Evolutionary conservation across 2,888 invertebrate species (phyloP).

Genomic region (Eupithecia tripunctaria): DNA sequence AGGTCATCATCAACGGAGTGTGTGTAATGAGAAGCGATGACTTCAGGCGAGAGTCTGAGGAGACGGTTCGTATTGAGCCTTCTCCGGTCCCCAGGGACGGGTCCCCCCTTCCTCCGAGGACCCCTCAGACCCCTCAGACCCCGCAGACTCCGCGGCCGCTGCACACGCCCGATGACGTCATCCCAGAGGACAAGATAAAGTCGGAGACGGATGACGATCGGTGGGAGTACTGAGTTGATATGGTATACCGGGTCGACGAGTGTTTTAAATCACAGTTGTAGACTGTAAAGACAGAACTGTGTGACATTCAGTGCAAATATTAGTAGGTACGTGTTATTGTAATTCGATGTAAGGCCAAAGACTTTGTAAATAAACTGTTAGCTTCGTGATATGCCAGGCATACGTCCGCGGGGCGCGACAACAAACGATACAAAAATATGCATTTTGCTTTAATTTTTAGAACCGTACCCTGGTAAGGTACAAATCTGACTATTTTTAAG

Average conservation of each 20-base stretch:
- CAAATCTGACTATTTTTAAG: conserved; percentile 78
- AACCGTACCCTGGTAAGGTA: conserved; percentile 75
- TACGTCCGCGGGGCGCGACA: conserved; percentile 56
- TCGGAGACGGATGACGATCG: conserved; percentile 86
- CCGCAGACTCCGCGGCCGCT: conserved; percentile 54
- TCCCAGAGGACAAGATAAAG: conserved; percentile 82
- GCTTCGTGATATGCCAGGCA: conserved; percentile 61
- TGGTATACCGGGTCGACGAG: conserved; percentile 56
- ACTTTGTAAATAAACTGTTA: conserved; percentile 75
- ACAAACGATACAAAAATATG: conserved; percentile 80
- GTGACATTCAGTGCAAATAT: conserved; percentile 65
- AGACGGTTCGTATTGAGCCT: conserved; percentile 86
- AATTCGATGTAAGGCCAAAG: conserved; percentile 81
- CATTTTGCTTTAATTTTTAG: conserved; percentile 81
- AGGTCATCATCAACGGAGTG: conserved; percentile 96
- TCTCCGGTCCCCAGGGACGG: conserved; percentile 86
- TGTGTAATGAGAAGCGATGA: conserved; percentile 95
- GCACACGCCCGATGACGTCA: conserved; percentile 63
- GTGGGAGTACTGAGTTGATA: conserved; percentile 83
- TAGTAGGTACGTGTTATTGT: conserved; percentile 61
- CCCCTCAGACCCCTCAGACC: conserved; percentile 54
- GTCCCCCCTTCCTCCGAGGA: conserved; percentile 62
- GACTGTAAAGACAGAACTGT: conserved; percentile 43
- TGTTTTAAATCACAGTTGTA: conserved; percentile 25
- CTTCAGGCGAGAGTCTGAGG: conserved; percentile 86